Evolutionary conservation across 1,140 invertebrate genomes (phyloP), one percentile per base, ranked within the genome.

Genomic region (Whitmania pigra): DNA sequence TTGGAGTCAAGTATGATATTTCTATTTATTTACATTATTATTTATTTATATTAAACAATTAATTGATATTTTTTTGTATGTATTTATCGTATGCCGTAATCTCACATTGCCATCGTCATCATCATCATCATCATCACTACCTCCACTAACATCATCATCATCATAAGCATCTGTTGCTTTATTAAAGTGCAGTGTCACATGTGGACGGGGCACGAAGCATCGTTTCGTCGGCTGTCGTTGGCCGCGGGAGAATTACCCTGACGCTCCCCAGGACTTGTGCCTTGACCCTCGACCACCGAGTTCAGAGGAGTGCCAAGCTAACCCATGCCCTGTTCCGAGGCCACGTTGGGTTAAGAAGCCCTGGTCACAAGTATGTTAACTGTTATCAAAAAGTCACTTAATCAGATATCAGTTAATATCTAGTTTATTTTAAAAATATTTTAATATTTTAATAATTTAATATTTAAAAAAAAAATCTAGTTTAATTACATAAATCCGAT

Each of bases 1-100:
- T 9, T 90, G 88, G 88, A 84, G 81, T 73, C 78, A 85, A 82
- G 85, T 89, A 82, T 22, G 57, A 25, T 7, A 25, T 63, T 63
- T 22, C 0, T 2, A 20, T n/a, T n/a, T n/a, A n/a, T n/a, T n/a
- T n/a, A n/a, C n/a, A n/a, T n/a, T n/a, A n/a, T n/a, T n/a, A n/a
- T n/a, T n/a, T n/a, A n/a, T n/a, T n/a, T n/a, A n/a, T n/a, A n/a
- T n/a, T n/a, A n/a, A n/a, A n/a, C n/a, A n/a, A n/a, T n/a, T n/a
- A n/a, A n/a, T n/a, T n/a, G n/a, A n/a, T n/a, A n/a, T n/a, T n/a
- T n/a, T n/a, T n/a, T n/a, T n/a, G n/a, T n/a, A n/a, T n/a, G n/a
- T n/a, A n/a, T n/a, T n/a, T n/a, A n/a, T n/a, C n/a, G n/a, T n/a
- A n/a, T n/a, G n/a, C n/a, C 15, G 13, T 11, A 49, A 49, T 49